A percentile compares a stretch with the other conserved stretches of the same genome.
Evolutionary conservation across 2,888 invertebrate species (phyloP).

Genomic region (Tenthredo notha): DNA sequence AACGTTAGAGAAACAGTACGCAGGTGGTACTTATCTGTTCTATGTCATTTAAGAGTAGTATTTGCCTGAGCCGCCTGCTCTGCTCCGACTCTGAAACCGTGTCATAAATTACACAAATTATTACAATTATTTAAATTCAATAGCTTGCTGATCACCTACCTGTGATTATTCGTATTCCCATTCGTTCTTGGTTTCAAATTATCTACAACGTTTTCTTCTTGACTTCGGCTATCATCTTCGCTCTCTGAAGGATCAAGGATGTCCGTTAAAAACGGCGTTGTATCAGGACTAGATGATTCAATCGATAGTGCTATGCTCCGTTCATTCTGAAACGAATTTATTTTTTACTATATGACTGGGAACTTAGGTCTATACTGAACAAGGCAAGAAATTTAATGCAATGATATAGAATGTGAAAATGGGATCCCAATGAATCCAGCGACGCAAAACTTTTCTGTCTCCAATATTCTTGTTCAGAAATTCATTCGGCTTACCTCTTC

Average conservation of each 20-base stretch:
- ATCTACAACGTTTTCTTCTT: slow-evolving; percentile 57
- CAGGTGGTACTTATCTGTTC: slow-evolving; percentile 70
- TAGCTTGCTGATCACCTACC: slow-evolving; percentile 60
- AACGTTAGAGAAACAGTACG: slow-evolving; percentile 65
- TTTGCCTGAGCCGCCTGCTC: slow-evolving; percentile 44
- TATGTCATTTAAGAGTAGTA: slow-evolving; percentile 43
- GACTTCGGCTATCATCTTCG: slow-evolving; percentile 58
- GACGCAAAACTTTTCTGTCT: not conserved
- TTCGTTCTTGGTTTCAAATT: slow-evolving; percentile 60
- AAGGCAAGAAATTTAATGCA: not conserved
- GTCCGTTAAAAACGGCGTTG: slow-evolving; percentile 63
- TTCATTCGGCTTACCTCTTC: slow-evolving; percentile 81
- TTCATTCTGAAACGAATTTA: slow-evolving; percentile 65
- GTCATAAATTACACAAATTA: not conserved
- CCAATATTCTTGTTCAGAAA: not conserved
- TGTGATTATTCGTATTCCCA: slow-evolving; percentile 61
- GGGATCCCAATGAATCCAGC: not conserved
- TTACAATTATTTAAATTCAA: not conserved
- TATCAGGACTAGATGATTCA: slow-evolving; percentile 63
- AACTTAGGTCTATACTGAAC: not conserved
- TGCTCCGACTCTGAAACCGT: slow-evolving; percentile 34
- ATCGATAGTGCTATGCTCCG: slow-evolving; percentile 68
- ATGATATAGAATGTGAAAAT: not conserved
- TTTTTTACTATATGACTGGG: not conserved
- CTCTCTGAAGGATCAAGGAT: slow-evolving; percentile 66